A percentile compares a stretch with the other conserved stretches of the same genome.
phyloP scores from a whole-genome alignment of 2,113 vertebrate species.

The Grus americana region DNA sequence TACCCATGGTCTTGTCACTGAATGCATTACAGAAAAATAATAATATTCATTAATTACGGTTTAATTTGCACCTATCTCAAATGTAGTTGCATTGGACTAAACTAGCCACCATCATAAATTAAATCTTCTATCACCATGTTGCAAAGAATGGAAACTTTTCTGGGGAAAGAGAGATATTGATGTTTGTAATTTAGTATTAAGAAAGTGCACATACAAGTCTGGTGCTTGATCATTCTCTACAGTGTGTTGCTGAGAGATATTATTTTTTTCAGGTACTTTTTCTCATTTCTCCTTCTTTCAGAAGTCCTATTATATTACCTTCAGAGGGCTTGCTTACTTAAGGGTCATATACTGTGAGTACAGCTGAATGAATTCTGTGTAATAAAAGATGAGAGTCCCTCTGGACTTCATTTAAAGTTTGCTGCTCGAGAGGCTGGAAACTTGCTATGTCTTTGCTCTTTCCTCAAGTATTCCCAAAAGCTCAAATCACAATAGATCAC shows the following conservation, averaged over 20 bases:
- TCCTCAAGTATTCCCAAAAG: conserved; percentile 45
- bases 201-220: neutral
- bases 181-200: neutral
- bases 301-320: neutral
- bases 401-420: conserved; percentile 58
- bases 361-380: neutral
- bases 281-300: neutral
- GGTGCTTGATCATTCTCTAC: neutral
- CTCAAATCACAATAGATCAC: conserved; percentile 26
- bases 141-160: neutral
- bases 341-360: neutral
- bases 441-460: neutral
- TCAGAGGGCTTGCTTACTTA: neutral
- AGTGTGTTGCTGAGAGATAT: neutral
- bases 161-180: neutral
- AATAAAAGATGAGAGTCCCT: conserved; percentile 11
- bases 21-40: neutral
- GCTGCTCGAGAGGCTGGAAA: conserved; percentile 21
- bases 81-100: neutral
- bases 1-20: neutral
- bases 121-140: neutral
- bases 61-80: neutral
- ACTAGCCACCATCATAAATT: neutral
- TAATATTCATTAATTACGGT: neutral
- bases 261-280: neutral